Evolutionary conservation across 2,888 invertebrate genomes (phyloP).

Genomic region (Xanthorhoe designata): DNA sequence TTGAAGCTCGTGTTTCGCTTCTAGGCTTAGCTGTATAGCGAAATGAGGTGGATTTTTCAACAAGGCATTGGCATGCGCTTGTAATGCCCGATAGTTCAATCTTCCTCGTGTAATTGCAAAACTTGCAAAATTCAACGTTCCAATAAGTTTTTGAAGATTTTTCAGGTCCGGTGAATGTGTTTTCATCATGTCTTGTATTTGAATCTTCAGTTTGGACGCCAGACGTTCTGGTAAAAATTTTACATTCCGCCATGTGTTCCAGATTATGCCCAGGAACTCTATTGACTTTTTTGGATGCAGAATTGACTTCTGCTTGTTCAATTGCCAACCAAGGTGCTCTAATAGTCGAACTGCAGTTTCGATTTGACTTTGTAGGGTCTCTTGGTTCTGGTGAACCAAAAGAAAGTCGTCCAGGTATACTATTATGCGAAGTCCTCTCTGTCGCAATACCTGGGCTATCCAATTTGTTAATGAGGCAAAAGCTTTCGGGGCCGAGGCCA

Average conservation of each 20-base stretch:
- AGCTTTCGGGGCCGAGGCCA: slow-evolving; percentile 46
- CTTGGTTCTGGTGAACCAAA: not conserved
- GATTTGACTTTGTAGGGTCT: not conserved
- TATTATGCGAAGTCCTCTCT: slow-evolving; percentile 27
- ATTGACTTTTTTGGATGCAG: not conserved
- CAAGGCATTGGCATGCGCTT: not conserved
- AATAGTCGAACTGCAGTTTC: not conserved
- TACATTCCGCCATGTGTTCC: not conserved
- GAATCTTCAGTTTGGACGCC: not conserved
- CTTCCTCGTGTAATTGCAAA: too few species aligned
- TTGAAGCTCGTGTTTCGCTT: not conserved
- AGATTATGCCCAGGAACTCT: slow-evolving; percentile 1
- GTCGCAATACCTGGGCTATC: slow-evolving; percentile 40
- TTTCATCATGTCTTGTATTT: slow-evolving; percentile 6
- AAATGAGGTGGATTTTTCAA: not conserved
- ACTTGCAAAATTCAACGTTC: slow-evolving; percentile 6
- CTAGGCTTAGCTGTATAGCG: not conserved
- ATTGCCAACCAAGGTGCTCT: not conserved
- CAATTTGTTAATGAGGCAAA: slow-evolving; percentile 45
- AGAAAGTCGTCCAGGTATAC: slow-evolving; percentile 18
- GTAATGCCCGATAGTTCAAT: too few species aligned
- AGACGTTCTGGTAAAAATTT: not conserved
- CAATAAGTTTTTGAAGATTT: slow-evolving; percentile 11
- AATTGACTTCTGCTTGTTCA: not conserved
- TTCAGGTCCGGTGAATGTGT: not conserved